Conservation (phyloP, 1,140 invertebrate species). For the Thaumatotibia leucotreta region DNA sequence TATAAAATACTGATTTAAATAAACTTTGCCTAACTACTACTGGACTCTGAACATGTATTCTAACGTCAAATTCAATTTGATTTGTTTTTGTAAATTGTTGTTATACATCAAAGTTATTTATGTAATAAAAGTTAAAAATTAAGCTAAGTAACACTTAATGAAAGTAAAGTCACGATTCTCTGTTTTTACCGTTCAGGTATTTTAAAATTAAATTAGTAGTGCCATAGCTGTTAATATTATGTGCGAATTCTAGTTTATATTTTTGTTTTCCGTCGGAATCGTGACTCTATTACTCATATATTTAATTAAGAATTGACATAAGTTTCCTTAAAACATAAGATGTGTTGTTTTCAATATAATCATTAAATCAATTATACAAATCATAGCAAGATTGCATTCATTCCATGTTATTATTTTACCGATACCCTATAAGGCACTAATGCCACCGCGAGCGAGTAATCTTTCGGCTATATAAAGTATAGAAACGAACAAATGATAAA, state of each 20-base stretch:
- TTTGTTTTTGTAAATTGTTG: slow-evolving; percentile 26
- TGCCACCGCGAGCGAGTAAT: slow-evolving; percentile 57
- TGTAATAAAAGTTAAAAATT: slow-evolving; percentile 17
- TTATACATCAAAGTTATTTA: slow-evolving; percentile 24
- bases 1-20: not conserved
- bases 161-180: slow-evolving; percentile 16
- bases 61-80: slow-evolving; percentile 13
- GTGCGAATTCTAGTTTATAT: too few relatives aligned
- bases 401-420: slow-evolving; percentile 41
- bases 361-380: slow-evolving; percentile 54
- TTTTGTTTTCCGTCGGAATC: slow-evolving; percentile 17
- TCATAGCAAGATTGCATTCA: slow-evolving; percentile 56
- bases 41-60: not conserved
- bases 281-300: slow-evolving; percentile 22
- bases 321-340: slow-evolving; percentile 47
- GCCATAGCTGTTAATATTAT: not conserved
- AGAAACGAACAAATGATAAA: too few relatives aligned
- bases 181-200: not conserved
- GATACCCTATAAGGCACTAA: not conserved
- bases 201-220: not conserved
- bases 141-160: not conserved
- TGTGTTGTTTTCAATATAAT: slow-evolving; percentile 56
- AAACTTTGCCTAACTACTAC: not conserved
- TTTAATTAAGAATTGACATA: slow-evolving; percentile 25
- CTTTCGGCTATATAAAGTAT: slow-evolving; percentile 60